Percentiles rank a stretch among this genome's conserved stretches.
Evolutionary conservation across 2,113 vertebrate genomes (phyloP).

Genomic region (Steatornis caripensis): DNA sequence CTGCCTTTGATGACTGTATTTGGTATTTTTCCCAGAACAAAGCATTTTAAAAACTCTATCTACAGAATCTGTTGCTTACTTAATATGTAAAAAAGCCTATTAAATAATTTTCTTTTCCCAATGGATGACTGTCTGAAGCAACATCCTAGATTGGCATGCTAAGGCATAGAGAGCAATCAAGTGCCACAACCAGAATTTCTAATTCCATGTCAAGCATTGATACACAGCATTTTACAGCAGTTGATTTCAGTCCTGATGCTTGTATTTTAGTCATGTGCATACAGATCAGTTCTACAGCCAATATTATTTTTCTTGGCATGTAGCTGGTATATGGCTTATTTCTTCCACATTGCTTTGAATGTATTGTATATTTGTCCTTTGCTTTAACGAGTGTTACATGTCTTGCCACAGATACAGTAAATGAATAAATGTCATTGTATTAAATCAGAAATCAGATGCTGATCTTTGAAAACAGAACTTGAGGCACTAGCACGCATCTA

Average conservation of each 20-base stretch:
- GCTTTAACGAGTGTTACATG: background rate
- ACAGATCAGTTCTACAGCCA: background rate
- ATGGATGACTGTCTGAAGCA: background rate
- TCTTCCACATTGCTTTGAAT: background rate
- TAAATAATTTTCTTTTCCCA: constrained; percentile 52
- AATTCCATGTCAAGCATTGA: constrained; percentile 38
- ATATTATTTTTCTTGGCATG: background rate
- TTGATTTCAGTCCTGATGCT: background rate
- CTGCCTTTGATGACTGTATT: background rate
- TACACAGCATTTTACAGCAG: background rate
- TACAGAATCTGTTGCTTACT: constrained; percentile 22
- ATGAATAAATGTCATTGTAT: constrained; percentile 50
- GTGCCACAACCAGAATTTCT: constrained; percentile 48
- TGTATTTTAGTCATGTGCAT: constrained; percentile 22
- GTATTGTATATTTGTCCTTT: background rate
- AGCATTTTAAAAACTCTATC: constrained; percentile 7
- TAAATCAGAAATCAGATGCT: constrained; percentile 68
- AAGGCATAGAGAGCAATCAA: constrained; percentile 6
- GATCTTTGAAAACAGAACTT: constrained; percentile 52
- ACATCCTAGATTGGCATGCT: constrained; percentile 6
- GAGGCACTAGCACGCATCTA: constrained; percentile 21
- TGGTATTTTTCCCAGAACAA: constrained; percentile 30
- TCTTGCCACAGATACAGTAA: constrained; percentile 10
- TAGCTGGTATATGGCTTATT: background rate
- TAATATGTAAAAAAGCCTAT: background rate